Base-by-base conservation (phyloP, 2,113 vertebrate species). In the Phalacrocorax brasilianus region DNA sequence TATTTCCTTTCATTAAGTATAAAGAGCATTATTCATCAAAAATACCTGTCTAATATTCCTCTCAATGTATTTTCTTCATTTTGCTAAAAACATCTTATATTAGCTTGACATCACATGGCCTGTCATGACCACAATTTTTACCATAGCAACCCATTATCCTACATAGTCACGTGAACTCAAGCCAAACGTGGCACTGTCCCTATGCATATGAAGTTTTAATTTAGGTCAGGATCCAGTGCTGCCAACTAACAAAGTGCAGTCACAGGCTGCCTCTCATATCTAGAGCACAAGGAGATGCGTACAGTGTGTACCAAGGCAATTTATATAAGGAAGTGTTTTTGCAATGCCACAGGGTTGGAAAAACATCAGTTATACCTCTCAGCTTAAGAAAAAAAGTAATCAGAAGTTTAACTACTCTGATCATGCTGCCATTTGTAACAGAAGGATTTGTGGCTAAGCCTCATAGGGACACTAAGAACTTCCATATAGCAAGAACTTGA, bases 131-230 rank as follows among this genome's bases (percentile, higher is more conserved):
- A 5, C 56, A 52, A 53, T 32, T 79, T 97, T 98, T 94, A 90
- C 97, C 97, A 98, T 98, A 91, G 97, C 96, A 98, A 98, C 97
- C 78, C 62, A 97, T 97, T 97, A 98, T 94, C 88, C 95, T 95
- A 93, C 89, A 88, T 63, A 73, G 83, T 78, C 49, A 52, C 75
- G 88, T 22, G 66, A 89, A 87, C 66, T 79, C 63, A 53, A 85
- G 85, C 96, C 65, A 71, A 94, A 95, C 42, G 73, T 74, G 67
- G 85, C 63, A 56, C 89, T 87, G 90, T 96, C 88, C 87, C 85
- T 93, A 45, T 95, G 92, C 97, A 97, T 96, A 90, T 87, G 65
- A 98, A 93, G 72, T 91, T 97, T 97, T 98, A 96, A 98, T 98
- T 98, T 98, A 97, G 96, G 77, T 68, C 93, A 91, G 65, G 30